These are phyloP conservation scores for Ametastegia equiseti DNA, from an alignment of 2,888 invertebrate species.

Conservation along the genomic window DNA sequence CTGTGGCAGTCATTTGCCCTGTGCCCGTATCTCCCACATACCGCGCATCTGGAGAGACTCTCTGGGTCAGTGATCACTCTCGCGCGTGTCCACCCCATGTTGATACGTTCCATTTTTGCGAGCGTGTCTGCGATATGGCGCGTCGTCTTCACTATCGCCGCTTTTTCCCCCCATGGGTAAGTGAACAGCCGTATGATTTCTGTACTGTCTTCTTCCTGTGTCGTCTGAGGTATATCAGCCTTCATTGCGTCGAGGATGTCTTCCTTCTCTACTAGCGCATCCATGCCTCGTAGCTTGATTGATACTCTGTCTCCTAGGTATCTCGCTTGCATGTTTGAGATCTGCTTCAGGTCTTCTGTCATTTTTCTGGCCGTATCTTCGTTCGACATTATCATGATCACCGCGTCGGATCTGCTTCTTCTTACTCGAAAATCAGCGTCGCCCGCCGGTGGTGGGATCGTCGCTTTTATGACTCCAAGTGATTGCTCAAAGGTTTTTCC, in stretches of 20 bases:
- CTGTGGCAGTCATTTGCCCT: background rate
- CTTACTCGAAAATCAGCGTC: background rate
- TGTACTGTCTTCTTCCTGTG: background rate
- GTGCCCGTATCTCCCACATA: background rate
- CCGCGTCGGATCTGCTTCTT: background rate
- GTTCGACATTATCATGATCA: background rate
- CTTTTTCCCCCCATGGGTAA: background rate
- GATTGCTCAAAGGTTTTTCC: background rate
- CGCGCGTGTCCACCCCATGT: background rate
- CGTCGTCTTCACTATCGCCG: background rate
- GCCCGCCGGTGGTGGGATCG: background rate
- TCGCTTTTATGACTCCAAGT: background rate
- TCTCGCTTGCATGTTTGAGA: background rate
- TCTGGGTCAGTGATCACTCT: background rate
- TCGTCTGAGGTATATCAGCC: background rate
- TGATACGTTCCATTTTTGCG: background rate
- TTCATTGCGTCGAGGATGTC: background rate
- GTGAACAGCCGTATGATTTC: background rate
- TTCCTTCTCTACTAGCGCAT: background rate
- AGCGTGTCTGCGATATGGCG: background rate
- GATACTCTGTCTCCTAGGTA: background rate
- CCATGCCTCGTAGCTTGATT: background rate
- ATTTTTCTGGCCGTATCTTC: background rate
- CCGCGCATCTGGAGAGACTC: background rate
- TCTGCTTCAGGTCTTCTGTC: background rate